Evolutionary conservation across 2,888 invertebrate genomes (phyloP), one percentile per base, ranked within the genome.

Genomic region (Epiblema foenella): DNA sequence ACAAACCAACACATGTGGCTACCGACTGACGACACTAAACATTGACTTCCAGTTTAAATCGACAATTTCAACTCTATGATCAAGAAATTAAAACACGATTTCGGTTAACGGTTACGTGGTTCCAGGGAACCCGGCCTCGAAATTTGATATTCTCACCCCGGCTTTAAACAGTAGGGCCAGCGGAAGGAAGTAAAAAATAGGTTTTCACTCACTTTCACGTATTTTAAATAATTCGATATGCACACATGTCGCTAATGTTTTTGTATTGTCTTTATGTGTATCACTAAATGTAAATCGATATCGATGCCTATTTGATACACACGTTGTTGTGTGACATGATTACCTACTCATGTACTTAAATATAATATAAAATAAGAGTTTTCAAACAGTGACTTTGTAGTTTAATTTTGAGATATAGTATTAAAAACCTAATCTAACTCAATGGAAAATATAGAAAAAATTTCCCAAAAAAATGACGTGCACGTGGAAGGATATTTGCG

Each of bases 181-280:
- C 93, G 93, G 93, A 93, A 92, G 93, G 93, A 93, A 93, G 86
- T 91, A 88, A 91, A 93, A 84, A 92, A 91, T 82, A 82, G 83
- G 86, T 86, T 85, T 83, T 86, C 86, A 90, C 87, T 90, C 90
- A 90, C 91, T 93, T 92, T 92, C 90, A 86, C 87, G 85, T 74
- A 76, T 76, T 85, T 87, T n/a, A n/a, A n/a, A n/a, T 85, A 88
- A 87, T 88, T 88, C 83, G 82, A 78, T 77, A 76, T 77, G 81
- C 82, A 84, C 91, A 91, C 85, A 91, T 91, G 92, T 82, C 81
- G 83, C 83, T 73, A 76, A 75, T 68, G 62, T 82, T 83, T 85
- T 81, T 81, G 76, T 75, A 78, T 75, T 74, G 60, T 77, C 73
- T 69, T 65, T 37, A 59, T 58, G 56, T 66, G n/a, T 46, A 46